A percentile compares a stretch with the other conserved stretches of the same genome.
phyloP scores from a whole-genome alignment of 2,888 invertebrate species.

The Schrankia costaestrigalis region DNA sequence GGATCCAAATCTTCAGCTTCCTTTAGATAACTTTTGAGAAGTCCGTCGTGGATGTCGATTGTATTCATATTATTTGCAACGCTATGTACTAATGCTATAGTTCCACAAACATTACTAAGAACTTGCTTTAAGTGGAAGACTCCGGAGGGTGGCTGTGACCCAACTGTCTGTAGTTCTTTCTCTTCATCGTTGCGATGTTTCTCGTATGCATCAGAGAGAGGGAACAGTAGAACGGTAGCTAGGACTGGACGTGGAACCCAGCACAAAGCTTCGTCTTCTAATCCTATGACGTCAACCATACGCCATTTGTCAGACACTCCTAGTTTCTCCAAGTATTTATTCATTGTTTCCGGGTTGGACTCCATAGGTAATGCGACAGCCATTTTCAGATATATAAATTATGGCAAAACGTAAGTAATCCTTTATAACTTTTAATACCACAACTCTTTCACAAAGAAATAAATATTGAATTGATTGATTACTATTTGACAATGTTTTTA shows the following conservation, averaged over 20 bases:
- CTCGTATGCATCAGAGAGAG: slow-evolving; percentile 88
- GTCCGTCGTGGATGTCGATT: slow-evolving; percentile 83
- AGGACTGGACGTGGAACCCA: slow-evolving; percentile 92
- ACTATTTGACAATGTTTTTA: too few relatives aligned
- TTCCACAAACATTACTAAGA: slow-evolving; percentile 96
- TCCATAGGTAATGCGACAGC: slow-evolving; percentile 68
- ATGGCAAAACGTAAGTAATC: background rate
- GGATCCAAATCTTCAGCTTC: slow-evolving; percentile 84
- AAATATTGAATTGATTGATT: too few relatives aligned
- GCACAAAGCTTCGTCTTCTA: slow-evolving; percentile 90
- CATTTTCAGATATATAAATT: slow-evolving; percentile 32
- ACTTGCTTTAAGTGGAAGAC: slow-evolving; percentile 94
- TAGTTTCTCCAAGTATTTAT: slow-evolving; percentile 86
- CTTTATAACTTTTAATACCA: too few relatives aligned
- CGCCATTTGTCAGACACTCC: slow-evolving; percentile 91
- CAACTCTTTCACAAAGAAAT: too few relatives aligned
- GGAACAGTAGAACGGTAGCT: slow-evolving; percentile 93
- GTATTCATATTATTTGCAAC: slow-evolving; percentile 93
- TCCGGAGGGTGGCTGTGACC: slow-evolving; percentile 79
- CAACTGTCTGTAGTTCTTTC: slow-evolving; percentile 77
- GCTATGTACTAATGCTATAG: slow-evolving; percentile 95
- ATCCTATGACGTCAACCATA: slow-evolving; percentile 94
- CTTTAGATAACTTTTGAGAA: slow-evolving; percentile 87
- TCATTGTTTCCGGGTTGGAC: slow-evolving; percentile 82
- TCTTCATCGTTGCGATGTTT: slow-evolving; percentile 83